Percentiles rank a stretch among this genome's conserved stretches.
phyloP scores from a whole-genome alignment of 2,113 vertebrate species.

The Pyrgilauda ruficollis region DNA sequence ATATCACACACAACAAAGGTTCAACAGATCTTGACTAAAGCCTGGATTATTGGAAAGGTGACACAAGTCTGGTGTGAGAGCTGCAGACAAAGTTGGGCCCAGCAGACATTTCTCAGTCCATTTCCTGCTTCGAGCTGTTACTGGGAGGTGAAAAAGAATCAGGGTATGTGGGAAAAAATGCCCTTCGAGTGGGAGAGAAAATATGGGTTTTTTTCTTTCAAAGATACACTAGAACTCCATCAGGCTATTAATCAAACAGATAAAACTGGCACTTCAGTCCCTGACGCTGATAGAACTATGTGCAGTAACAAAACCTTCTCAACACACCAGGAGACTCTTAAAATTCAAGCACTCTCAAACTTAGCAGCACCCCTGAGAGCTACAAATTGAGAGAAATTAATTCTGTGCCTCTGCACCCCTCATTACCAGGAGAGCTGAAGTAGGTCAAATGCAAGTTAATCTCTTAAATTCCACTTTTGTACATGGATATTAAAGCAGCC shows the following conservation, averaged over 20 bases:
- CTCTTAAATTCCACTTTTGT: conserved; percentile 82
- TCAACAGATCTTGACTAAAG: background rate
- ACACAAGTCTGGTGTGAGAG: background rate
- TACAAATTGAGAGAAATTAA: conserved; percentile 87
- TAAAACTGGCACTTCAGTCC: conserved; percentile 63
- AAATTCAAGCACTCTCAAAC: conserved; percentile 81
- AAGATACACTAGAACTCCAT: conserved; percentile 40
- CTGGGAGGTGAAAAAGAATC: background rate
- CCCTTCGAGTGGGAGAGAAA: background rate
- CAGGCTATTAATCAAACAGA: conserved; percentile 50
- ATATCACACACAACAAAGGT: background rate
- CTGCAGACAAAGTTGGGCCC: background rate
- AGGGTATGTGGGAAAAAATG: background rate
- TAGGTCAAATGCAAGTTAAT: conserved; percentile 87
- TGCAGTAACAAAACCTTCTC: conserved; percentile 63
- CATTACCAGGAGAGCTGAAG: conserved; percentile 82
- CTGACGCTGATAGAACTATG: conserved; percentile 47
- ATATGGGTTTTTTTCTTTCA: background rate
- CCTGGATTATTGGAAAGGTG: background rate
- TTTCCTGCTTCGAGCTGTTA: background rate
- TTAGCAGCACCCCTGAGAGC: conserved; percentile 81
- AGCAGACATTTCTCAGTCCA: background rate
- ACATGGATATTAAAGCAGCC: conserved; percentile 71
- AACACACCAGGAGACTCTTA: conserved; percentile 77
- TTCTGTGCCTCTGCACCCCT: conserved; percentile 81